Conservation (phyloP, 2,113 vertebrate genomes). For the Acanthochromis polyacanthus region DNA sequence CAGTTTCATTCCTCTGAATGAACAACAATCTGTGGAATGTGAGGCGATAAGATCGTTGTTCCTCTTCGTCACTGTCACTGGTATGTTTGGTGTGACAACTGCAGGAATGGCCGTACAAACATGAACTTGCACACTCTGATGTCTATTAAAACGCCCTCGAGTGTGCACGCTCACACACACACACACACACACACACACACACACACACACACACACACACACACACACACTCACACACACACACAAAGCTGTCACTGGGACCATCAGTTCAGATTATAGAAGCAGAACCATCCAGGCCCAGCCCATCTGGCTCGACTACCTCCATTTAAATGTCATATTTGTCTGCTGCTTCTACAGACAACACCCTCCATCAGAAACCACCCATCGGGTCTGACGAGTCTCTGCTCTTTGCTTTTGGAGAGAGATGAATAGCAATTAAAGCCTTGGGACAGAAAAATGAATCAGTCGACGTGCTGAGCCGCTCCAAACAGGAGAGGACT, state of each 20-base stretch:
- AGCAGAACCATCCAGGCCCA: neutral
- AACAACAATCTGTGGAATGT: slow-evolving; percentile 44
- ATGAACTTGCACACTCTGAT: neutral
- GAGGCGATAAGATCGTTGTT: slow-evolving; percentile 19
- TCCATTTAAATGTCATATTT: neutral
- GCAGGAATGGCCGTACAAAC: neutral
- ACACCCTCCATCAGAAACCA: slow-evolving; percentile 60
- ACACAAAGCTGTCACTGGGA: neutral
- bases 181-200: neutral
- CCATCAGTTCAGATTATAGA: neutral
- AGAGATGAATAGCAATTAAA: slow-evolving; percentile 14
- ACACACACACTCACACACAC: no score
- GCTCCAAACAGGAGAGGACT: slow-evolving; percentile 2
- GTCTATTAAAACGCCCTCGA: neutral
- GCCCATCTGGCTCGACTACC: neutral
- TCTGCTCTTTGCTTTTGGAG: neutral
- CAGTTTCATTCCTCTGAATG: slow-evolving; percentile 17
- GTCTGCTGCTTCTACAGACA: slow-evolving; percentile 8
- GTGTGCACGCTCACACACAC: neutral
- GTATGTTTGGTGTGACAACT: slow-evolving; percentile 43
- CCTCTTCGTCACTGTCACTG: slow-evolving; percentile 10
- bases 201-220: no score
- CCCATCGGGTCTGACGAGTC: slow-evolving; percentile 64
- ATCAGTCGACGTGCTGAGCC: neutral
- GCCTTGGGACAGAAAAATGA: neutral